Evolutionary conservation across 2,113 vertebrate genomes (phyloP).

Genomic region (Calypte anna): DNA sequence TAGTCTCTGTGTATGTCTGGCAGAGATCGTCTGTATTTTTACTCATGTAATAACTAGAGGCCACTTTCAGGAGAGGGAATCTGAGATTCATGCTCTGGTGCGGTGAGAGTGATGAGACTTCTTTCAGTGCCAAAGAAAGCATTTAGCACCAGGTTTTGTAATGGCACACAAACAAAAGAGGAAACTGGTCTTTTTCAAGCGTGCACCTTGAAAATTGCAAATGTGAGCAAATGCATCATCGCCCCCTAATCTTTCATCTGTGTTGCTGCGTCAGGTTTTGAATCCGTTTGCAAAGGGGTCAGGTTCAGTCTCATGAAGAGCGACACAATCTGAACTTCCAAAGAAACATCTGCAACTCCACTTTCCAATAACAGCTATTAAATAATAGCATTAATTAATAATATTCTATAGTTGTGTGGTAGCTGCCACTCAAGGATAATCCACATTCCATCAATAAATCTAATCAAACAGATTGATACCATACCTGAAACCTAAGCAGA

Average conservation of each 20-base stretch:
- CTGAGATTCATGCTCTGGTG: neutral
- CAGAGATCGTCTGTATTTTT: conserved; percentile 20
- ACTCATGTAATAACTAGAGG: conserved; percentile 26
- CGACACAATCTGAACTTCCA: neutral
- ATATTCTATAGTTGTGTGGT: neutral
- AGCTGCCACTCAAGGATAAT: neutral
- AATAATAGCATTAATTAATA: neutral
- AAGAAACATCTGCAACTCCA: neutral
- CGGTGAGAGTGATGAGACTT: neutral
- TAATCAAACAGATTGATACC: neutral
- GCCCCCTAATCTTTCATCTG: neutral
- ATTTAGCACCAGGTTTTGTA: neutral
- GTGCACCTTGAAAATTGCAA: neutral
- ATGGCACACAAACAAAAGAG: neutral
- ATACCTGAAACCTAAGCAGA: neutral
- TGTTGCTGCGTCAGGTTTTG: neutral
- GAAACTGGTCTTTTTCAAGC: neutral
- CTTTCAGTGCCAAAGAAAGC: neutral
- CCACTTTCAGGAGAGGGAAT: conserved; percentile 30
- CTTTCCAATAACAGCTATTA: neutral
- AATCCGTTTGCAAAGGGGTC: neutral
- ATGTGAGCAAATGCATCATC: neutral
- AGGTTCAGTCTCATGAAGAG: neutral
- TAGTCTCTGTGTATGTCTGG: neutral
- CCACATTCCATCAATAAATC: neutral